These are phyloP conservation scores for Ephestia elutella DNA, from an alignment of 1,140 invertebrate species.

Conservation along the genomic window DNA sequence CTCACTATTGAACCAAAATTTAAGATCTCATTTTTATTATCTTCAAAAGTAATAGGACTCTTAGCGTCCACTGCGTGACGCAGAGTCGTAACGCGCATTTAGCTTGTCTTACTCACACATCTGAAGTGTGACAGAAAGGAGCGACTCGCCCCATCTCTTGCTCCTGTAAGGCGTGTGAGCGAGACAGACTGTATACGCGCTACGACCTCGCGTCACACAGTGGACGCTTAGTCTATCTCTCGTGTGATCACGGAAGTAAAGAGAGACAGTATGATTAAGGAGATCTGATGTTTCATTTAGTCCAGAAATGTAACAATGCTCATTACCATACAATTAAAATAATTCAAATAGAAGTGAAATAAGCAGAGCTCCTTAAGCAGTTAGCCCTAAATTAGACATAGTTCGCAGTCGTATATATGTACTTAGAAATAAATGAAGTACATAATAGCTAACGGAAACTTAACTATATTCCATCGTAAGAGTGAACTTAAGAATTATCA, in stretches of 20 bases:
- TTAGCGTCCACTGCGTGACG: neutral
- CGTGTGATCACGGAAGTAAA: neutral
- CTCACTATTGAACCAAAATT: slow-evolving; percentile 69
- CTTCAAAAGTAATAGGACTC: slow-evolving; percentile 24
- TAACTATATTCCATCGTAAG: slow-evolving; percentile 59
- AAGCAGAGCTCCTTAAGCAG: neutral
- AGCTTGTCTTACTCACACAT: too few relatives aligned
- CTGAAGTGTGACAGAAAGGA: too few relatives aligned
- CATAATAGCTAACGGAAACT: slow-evolving; percentile 60
- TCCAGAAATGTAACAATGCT: too few relatives aligned
- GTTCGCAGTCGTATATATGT: slow-evolving; percentile 49
- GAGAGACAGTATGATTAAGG: neutral
- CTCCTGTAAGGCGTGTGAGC: too few relatives aligned
- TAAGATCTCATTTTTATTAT: slow-evolving; percentile 64
- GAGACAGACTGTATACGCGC: too few relatives aligned
- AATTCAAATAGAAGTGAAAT: neutral
- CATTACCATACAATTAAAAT: neutral
- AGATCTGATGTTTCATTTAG: neutral
- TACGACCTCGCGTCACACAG: too few relatives aligned
- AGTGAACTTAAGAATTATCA: slow-evolving; percentile 50
- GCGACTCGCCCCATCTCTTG: too few relatives aligned
- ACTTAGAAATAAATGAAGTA: slow-evolving; percentile 67
- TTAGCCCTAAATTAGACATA: slow-evolving; percentile 28
- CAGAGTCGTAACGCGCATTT: too few relatives aligned
- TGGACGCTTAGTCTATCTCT: too few relatives aligned